phyloP scores from a whole-genome alignment of 2,797 vertebrate species.

The Cossypha dichroa region DNA sequence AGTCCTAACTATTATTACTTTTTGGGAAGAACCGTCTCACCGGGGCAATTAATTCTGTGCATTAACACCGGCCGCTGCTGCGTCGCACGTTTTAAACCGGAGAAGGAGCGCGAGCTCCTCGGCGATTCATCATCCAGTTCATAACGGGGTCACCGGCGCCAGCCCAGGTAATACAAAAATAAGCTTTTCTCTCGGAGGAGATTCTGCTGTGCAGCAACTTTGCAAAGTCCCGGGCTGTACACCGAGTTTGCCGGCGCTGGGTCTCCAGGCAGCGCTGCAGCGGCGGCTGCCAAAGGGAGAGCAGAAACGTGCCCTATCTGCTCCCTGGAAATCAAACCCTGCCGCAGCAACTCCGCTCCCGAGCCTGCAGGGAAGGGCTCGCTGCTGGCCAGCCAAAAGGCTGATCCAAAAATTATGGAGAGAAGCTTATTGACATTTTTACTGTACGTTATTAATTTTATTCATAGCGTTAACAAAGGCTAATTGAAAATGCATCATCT shows the following conservation, averaged over 20 bases:
- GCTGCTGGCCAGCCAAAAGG: conserved; percentile 48
- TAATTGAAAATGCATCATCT: conserved; percentile 76
- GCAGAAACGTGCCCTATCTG: background rate
- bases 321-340: conserved; percentile 39
- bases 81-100: background rate
- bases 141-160: conserved; percentile 37
- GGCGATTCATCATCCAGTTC: conserved; percentile 64
- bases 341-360: conserved; percentile 33
- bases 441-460: conserved; percentile 75
- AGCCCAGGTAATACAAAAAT: conserved; percentile 33
- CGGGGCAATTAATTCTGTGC: conserved; percentile 76
- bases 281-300: background rate
- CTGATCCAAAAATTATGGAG: conserved; percentile 68
- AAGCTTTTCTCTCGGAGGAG: background rate
- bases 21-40: conserved; percentile 75
- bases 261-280: background rate
- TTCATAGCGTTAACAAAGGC: conserved; percentile 76
- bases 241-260: background rate
- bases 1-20: conserved; percentile 76
- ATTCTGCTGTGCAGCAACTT: conserved; percentile 39
- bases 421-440: conserved; percentile 75
- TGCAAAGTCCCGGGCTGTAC: background rate
- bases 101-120: conserved; percentile 7
- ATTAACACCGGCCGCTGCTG: conserved; percentile 69
- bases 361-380: conserved; percentile 34